A percentile compares a stretch with the other conserved stretches of the same genome.
These are phyloP conservation scores for Rhimphoctona megacephalus DNA, from an alignment of 2,888 invertebrate species.

Conservation along the genomic window DNA sequence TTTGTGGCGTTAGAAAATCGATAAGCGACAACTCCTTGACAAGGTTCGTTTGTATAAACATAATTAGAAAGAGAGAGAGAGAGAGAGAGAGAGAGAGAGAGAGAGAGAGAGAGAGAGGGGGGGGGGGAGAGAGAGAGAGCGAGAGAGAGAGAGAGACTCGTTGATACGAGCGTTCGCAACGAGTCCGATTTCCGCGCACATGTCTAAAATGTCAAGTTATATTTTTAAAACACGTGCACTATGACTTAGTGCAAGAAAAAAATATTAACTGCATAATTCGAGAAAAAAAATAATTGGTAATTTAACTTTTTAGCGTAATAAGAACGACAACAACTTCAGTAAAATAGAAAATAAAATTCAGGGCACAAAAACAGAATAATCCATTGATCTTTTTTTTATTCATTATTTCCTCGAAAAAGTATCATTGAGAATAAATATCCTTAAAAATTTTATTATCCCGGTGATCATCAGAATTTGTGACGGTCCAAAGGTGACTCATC, in stretches of 20 bases:
- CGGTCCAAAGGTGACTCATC: neutral
- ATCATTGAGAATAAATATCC: neutral
- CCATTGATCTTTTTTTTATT: neutral
- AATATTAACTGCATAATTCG: too few species aligned
- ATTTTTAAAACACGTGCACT: neutral
- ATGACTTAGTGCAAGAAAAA: neutral
- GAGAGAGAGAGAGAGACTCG: neutral
- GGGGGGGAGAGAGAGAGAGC: neutral
- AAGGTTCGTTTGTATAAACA: neutral
- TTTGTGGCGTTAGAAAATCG: conserved; percentile 24
- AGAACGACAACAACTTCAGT: neutral
- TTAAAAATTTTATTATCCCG: neutral
- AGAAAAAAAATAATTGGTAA: neutral
- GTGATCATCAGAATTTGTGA: neutral
- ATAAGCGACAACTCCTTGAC: conserved; percentile 24
- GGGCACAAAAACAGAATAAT: neutral
- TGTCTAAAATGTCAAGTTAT: neutral
- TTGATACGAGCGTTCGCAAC: neutral
- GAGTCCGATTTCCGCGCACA: neutral
- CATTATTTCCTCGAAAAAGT: neutral
- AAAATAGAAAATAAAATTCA: neutral
- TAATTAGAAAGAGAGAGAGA: neutral
- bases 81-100: neutral
- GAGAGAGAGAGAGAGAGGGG: neutral
- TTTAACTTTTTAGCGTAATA: neutral